Evolutionary conservation across 2,888 invertebrate species (phyloP), one percentile per base, ranked within the genome.

Genomic region (Cheilosia pagana): DNA sequence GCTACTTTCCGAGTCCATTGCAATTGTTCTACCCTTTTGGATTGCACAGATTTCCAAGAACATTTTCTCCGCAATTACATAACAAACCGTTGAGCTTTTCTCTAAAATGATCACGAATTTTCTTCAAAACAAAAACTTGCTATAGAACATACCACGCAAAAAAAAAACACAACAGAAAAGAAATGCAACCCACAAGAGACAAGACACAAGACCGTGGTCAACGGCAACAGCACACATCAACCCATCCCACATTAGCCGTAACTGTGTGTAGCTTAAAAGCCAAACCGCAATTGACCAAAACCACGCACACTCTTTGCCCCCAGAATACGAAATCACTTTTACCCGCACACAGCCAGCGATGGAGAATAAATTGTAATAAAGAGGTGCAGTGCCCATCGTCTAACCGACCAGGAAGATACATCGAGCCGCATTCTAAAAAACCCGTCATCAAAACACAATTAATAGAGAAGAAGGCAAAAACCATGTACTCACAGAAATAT

Each of bases 321-420:
- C 63, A 75, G 83, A 85, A 85, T 85, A 85, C 79, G 10, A 85
- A 83, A 79, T 83, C 68, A 75, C 79, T 79, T 70, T 78, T 79
- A 71, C 79, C 79, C n/a, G n/a, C n/a, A n/a, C n/a, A 79, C 75
- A 75, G 14, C 85, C 70, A 63, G 8, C 41, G 31, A 31, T 48
- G 68, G 45, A 60, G 52, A 57, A 65, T 63, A 45, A 45, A 19
- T 39, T 50, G 53, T 19, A 41, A 43, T 39, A 74, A 82, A 72
- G 48, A 78, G 78, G 72, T 82, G 82, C 82, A 82, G 77, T 71
- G 57, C 70, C 41, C n/a, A n/a, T n/a, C n/a, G 41, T 71, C 53
- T 39, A 62, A 78, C 72, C 62, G 60, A 28, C 72, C 82, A 82
- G 82, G 82, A 82, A 82, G 77, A 82, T 72, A 63, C 68, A 67